Base-by-base conservation (phyloP, 2,113 vertebrate species). In the Dicerorhinus sumatrensis region DNA sequence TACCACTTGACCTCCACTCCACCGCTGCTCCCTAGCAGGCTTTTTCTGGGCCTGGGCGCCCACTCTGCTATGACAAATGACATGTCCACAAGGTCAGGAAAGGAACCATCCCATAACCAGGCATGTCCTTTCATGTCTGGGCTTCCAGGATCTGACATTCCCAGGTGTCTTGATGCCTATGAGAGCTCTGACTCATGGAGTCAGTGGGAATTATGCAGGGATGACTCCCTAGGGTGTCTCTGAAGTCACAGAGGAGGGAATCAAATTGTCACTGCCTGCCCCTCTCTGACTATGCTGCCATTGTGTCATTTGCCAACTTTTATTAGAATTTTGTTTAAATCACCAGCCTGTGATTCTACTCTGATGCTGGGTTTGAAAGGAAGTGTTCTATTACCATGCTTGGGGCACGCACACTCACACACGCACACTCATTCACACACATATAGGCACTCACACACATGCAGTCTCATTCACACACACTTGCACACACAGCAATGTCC, bases 151-250 rank as follows among this genome's bases (percentile, higher is more conserved):
- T 27, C 42, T 33, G 18, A 42, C 42, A n/a, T 27, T 33, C 51
- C 8, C 13, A 18, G 23, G 54, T 31, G 31, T 1, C 23, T 16
- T 39, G 5, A 13, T 2, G 17, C n/a, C 4, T 11, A 12, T 2
- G n/a, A 39, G n/a, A 25, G 4, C 18, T 13, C 51, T 25, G 16
- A 54, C 20, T 31, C 11, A 11, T 13, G 36, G 25, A 36, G 18
- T 31, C 21, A n/a, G 8, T 3, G 69, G 14, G 42, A 67, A 33
- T 14, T 25, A 12, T 33, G 82, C 42, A 48, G 6, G 20, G 10
- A 5, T 2, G 27, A 21, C 8, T 12, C 33, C 20, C 12, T 12
- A 54, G 1, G 11, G 27, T 1, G 21, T 25, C 4, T 33, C 18
- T 58, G 6, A 58, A 17, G 70, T 31, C 3, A 33, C 11, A 33